Percentiles rank a stretch among this genome's conserved stretches.
Evolutionary conservation across 2,113 vertebrate species (phyloP).

Genomic region (Sakesphorus luctuosus): DNA sequence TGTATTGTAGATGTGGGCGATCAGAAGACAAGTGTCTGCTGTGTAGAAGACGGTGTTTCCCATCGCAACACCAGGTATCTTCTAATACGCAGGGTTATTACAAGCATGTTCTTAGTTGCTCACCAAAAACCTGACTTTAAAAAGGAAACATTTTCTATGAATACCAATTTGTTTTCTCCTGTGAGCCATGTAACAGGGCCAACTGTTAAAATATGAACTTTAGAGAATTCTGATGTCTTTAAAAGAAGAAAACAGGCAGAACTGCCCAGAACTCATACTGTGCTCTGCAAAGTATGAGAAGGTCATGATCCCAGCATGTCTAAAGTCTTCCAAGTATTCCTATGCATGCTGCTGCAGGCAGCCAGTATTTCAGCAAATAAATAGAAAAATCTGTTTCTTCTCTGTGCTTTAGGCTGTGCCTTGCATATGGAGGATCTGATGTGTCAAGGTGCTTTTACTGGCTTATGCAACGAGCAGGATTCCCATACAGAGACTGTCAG

Average conservation of each 20-base stretch:
- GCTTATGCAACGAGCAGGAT: constrained; percentile 95
- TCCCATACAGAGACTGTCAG: constrained; percentile 96
- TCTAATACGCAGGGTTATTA: neutral
- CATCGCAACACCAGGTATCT: constrained; percentile 92
- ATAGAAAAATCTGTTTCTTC: neutral
- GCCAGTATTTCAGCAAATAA: neutral
- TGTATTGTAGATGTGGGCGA: constrained; percentile 97
- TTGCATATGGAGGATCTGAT: constrained; percentile 94
- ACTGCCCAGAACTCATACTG: neutral
- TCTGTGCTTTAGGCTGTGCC: constrained; percentile 81
- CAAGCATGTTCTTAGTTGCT: neutral
- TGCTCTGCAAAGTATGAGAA: neutral
- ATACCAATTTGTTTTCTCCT: rapidly evolving
- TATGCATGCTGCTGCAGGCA: neutral
- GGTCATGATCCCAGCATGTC: neutral
- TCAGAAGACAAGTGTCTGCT: constrained; percentile 96
- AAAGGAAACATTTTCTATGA: neutral
- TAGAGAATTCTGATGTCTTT: neutral
- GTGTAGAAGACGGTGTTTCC: constrained; percentile 97
- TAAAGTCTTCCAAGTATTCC: neutral
- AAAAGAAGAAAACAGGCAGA: neutral
- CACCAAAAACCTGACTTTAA: neutral
- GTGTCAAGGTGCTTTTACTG: constrained; percentile 95
- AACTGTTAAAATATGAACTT: neutral
- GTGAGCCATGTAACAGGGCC: neutral